Evolutionary conservation across 2,797 vertebrate species (phyloP), one percentile per base, ranked within the genome.

Genomic region (Poeciliopsis presidionis): DNA sequence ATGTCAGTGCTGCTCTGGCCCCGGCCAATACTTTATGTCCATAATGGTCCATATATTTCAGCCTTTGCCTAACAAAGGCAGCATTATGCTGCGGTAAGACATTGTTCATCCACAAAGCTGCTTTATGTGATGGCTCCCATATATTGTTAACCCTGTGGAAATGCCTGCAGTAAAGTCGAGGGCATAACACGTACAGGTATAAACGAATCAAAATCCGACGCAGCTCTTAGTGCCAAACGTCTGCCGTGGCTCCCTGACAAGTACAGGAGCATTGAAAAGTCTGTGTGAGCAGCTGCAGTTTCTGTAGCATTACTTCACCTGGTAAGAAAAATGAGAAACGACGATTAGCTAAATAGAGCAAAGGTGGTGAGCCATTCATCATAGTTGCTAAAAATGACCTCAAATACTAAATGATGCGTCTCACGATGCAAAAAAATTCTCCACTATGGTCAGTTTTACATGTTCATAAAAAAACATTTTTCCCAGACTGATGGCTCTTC

Each of bases 1-100:
- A 92, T 84, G 92, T 91, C 93, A 91, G 89, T 92, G 85, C 91
- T 87, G 82, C 91, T 94, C 91, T 89, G 86, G 87, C 76, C 81
- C 76, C 67, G 1, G 75, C 80, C 69, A 87, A 88, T 84, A 82
- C 77, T 79, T 86, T 80, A 83, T 87, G 89, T 72, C 78, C 78
- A 87, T 82, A 81, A 84, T 85, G 87, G 83, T 90, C 87, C 76
- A 67, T 78, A 67, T 78, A 80, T 82, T 89, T 72, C 79, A 65
- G 81, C 88, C 53, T 0, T 81, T 9, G 75, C 45, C 78, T 75
- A 85, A 92, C 91, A 94, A 94, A 92, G 86, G 86, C 81, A 25
- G 86, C 85, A 85, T 93, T 93, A 89, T 92, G 13, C 74, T 53
- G 73, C 5, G 25, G 30, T 11, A 77, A 86, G 72, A 79, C 25